Conservation (phyloP, 2,113 vertebrate species). For the Phylloscopus trochiloides region DNA sequence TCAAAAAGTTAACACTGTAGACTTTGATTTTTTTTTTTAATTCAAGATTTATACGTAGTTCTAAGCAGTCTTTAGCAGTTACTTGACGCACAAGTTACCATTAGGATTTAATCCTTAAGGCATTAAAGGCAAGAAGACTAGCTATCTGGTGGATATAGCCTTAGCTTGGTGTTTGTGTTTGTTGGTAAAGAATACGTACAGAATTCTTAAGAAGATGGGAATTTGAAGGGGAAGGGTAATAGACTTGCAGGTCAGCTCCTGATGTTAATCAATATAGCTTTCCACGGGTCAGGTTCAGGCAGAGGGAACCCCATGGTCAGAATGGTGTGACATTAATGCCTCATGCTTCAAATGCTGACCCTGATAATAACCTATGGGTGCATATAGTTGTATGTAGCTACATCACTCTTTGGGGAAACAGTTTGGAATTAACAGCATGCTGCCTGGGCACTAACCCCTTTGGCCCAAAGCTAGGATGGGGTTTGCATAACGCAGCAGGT, state of each 20-base stretch:
- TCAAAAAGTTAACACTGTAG: not conserved
- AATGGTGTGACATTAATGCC: no score
- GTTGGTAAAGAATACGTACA: not conserved
- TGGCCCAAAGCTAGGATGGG: not conserved
- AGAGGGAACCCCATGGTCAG: not conserved
- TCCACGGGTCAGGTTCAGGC: not conserved
- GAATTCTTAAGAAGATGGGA: not conserved
- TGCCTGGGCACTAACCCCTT: not conserved
- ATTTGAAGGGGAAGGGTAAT: not conserved
- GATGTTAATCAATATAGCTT: not conserved
- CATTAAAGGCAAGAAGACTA: not conserved
- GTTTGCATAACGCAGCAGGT: rapidly evolving
- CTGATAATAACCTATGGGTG: not conserved
- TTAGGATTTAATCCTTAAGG: not conserved
- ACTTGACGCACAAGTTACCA: not conserved
- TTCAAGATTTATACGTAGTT: not conserved
- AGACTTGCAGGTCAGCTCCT: not conserved
- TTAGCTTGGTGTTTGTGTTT: not conserved
- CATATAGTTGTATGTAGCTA: no score
- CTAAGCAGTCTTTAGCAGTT: not conserved
- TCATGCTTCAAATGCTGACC: not conserved
- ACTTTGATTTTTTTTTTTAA: not conserved
- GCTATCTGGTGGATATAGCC: not conserved
- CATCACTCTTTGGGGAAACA: not conserved
- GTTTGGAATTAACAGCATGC: not conserved